Evolutionary conservation across 2,888 invertebrate genomes (phyloP), one percentile per base, ranked within the genome.

Genomic region (Proisotoma minuta): DNA sequence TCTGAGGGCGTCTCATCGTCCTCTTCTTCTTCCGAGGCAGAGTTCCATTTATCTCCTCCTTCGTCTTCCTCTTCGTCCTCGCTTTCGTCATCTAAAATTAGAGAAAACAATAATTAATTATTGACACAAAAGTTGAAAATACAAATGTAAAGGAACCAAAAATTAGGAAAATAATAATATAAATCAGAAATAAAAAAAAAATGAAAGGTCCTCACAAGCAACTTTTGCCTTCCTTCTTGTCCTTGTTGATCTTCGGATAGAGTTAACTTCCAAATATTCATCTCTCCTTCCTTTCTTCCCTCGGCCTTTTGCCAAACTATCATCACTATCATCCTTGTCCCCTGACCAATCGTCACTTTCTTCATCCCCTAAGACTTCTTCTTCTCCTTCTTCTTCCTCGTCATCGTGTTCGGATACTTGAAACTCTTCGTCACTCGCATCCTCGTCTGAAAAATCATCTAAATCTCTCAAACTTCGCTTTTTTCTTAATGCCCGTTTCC

Each of bases 401-500:
- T 80, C 81, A 2, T 81, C 82, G 23, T 51, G 61, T 27, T 87
- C 87, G 0, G 87, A 85, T 47, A 91, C 90, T 76, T 91, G 89
- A 76, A 94, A 95, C 78, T 95, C 95, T 77, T 94, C 94, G 75
- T 94, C 94, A 0, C 88, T 89, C 60, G 84, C 85, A 77, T 91
- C 88, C 75, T 89, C 88, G 43, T 88, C 89, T 48, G 85, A 85
- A 26, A 84, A 83, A n/a, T 87, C 85, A 74, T 91, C 89, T 57
- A 92, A 79, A 52, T 87, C 87, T 76, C 91, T 91, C 48, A 92
- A 78, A 74, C 89, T 88, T 27, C 89, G 82, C 34, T 85, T 82
- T 75, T 89, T 89, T 75, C 87, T 85, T 69, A 80, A 81, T 18
- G 62, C 59, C n/a, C 62, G 34, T 1, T 49, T 54, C 18, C 60